Evolutionary conservation across 2,888 invertebrate species (phyloP), one percentile per base, ranked within the genome.

Genomic region (Chaetogeoica ovagalla): DNA sequence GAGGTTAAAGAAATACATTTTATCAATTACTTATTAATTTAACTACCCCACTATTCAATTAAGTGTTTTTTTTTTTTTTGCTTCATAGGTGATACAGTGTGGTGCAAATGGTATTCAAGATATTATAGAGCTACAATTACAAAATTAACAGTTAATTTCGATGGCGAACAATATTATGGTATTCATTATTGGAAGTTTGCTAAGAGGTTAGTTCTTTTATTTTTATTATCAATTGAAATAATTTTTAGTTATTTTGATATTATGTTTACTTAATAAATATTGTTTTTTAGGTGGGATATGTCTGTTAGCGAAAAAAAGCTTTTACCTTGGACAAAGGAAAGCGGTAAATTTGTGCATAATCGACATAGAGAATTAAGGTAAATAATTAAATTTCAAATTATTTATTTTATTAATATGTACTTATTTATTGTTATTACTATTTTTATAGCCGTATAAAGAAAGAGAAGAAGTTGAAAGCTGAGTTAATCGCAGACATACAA

Each of bases 171-270:
- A 7, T 57, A n/a, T 57, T n/a, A 23, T 8, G 1, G 15, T 7
- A 2, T 66, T 17, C 66, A 66, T 48, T 66, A 48, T 21, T 66
- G 66, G 66, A 66, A 66, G 17, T 66, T 66, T 66, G 1, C 23
- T 4, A 66, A 66, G 23, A 3, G 3, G 66, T 66, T 48, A 48
- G 66, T 66, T 8, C 4, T 7, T 17, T 48, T 17, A 21, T 23
- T 23, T 66, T 48, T 48, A 7, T 43, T 21, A 9, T 48, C 8
- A 66, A n/a, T 48, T 21, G 4, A 48, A 66, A 48, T 23, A 7
- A 21, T 19, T 4, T 15, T 3, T 48, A 66, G 6, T 66, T 48
- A 8, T 66, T 21, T 66, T 21, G 15, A 43, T n/a, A 43, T 66
- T 43, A 21, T 66, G 7, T 43, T 1, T 4, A 43, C 11, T 43